These are phyloP conservation scores for Eristalis arbustorum DNA, from an alignment of 2,888 invertebrate genomes.

Conservation along the genomic window DNA sequence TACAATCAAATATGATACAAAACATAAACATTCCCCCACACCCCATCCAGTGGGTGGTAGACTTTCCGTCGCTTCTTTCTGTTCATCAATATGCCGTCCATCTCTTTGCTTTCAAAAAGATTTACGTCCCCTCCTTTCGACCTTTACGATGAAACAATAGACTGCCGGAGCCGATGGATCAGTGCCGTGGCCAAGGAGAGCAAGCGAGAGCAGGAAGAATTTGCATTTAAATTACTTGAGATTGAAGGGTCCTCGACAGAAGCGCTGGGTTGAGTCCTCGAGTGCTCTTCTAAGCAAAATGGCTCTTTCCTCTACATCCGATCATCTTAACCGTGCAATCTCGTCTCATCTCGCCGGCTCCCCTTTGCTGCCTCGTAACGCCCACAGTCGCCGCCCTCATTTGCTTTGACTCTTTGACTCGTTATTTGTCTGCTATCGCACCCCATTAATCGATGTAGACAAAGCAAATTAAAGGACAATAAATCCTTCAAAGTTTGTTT, in stretches of 20 bases:
- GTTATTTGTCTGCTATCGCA: constrained; percentile 57
- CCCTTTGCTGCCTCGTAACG: background rate
- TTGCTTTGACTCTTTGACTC: constrained; percentile 41
- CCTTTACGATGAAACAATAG: background rate
- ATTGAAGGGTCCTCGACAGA: constrained; percentile 48
- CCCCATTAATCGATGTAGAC: constrained; percentile 69
- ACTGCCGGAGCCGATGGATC: background rate
- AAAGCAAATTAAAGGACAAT: constrained; percentile 70
- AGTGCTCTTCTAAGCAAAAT: constrained; percentile 39
- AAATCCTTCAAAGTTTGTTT: constrained; percentile 68
- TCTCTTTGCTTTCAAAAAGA: background rate
- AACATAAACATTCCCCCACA: background rate
- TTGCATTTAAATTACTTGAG: constrained; percentile 69
- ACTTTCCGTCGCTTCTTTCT: background rate
- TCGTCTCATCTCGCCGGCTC: constrained; percentile 3
- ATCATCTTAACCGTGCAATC: constrained; percentile 51
- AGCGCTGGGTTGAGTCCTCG: constrained; percentile 5
- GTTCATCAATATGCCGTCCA: background rate
- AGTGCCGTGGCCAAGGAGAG: background rate
- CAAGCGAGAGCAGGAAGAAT: constrained; percentile 17
- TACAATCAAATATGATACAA: constrained; percentile 36
- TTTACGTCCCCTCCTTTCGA: background rate
- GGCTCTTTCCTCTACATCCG: constrained; percentile 56
- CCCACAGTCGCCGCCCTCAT: background rate
- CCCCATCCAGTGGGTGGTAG: too few relatives aligned